phyloP scores from a whole-genome alignment of 2,888 invertebrate genomes.

The Anthophora plumipes region DNA sequence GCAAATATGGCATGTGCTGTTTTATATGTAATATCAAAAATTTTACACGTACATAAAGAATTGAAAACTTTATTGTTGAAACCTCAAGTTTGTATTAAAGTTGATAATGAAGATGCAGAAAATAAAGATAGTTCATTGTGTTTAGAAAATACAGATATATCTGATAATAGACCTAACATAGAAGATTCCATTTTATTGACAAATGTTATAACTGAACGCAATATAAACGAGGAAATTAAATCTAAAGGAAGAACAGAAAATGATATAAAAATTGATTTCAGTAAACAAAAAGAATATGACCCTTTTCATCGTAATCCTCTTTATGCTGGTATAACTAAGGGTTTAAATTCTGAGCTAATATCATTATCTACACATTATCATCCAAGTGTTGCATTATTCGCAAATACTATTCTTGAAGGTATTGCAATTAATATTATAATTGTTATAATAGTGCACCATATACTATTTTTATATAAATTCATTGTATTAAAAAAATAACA shows the following conservation, averaged over 20 bases:
- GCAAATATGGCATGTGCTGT: conserved; percentile 93
- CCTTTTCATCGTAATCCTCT: conserved; percentile 93
- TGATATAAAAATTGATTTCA: conserved; percentile 31
- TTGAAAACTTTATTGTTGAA: conserved; percentile 67
- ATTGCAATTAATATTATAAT: conserved; percentile 52
- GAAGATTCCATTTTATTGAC: conserved; percentile 70
- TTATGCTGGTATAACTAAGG: conserved; percentile 91
- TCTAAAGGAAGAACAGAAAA: conserved; percentile 10
- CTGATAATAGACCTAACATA: conserved; percentile 32
- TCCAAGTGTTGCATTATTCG: conserved; percentile 96
- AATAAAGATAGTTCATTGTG: conserved; percentile 13
- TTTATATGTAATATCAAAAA: conserved; percentile 91
- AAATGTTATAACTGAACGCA: conserved; percentile 65
- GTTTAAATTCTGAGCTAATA: conserved; percentile 91
- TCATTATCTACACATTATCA: conserved; percentile 92
- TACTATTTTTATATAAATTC: neutral
- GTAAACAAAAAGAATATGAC: conserved; percentile 86
- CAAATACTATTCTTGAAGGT: conserved; percentile 91
- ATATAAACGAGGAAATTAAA: conserved; percentile 22
- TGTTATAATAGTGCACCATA: neutral
- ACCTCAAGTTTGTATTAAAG: conserved; percentile 53
- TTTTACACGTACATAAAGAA: conserved; percentile 73
- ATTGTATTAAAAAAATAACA: neutral
- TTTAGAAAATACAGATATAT: conserved; percentile 23
- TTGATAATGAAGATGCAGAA: conserved; percentile 49